A percentile compares a stretch with the other conserved stretches of the same genome.
phyloP scores from a whole-genome alignment of 1,140 invertebrate genomes.

The Drosophila sechellia region DNA sequence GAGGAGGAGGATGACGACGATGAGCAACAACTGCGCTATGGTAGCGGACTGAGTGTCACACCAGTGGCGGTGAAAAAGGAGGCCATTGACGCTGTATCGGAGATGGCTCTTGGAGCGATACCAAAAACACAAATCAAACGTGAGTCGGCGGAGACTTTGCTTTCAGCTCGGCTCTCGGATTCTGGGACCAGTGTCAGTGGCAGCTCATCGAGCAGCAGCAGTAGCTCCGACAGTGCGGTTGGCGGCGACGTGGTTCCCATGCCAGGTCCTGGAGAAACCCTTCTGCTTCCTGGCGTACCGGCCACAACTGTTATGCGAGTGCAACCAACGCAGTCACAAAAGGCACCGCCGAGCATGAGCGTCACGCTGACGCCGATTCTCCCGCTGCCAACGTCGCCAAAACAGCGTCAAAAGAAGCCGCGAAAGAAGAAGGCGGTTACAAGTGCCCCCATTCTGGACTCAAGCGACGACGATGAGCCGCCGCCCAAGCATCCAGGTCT shows the following conservation, averaged over 20 bases:
- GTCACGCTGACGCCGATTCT: conserved; percentile 65
- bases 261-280: conserved; percentile 59
- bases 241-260: conserved; percentile 52
- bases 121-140: conserved; percentile 71
- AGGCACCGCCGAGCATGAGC: conserved; percentile 51
- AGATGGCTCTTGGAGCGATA: conserved; percentile 40
- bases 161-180: conserved; percentile 49
- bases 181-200: conserved; percentile 47
- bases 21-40: conserved; percentile 58
- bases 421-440: conserved; percentile 60
- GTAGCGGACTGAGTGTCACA: conserved; percentile 58
- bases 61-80: conserved; percentile 66
- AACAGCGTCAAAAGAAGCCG: conserved; percentile 64
- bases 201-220: conserved; percentile 54
- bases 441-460: conserved; percentile 48
- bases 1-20: conserved; percentile 55
- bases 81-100: conserved; percentile 33
- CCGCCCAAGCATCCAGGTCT: conserved; percentile 47
- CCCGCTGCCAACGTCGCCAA: conserved; percentile 66
- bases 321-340: conserved; percentile 44
- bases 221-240: conserved; percentile 54
- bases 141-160: conserved; percentile 30
- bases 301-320: conserved; percentile 66
- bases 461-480: conserved; percentile 80
- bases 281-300: conserved; percentile 76